These are phyloP conservation scores for Tragelaphus imberbis DNA, from an alignment of 2,113 vertebrate species.

Conservation along the genomic window DNA sequence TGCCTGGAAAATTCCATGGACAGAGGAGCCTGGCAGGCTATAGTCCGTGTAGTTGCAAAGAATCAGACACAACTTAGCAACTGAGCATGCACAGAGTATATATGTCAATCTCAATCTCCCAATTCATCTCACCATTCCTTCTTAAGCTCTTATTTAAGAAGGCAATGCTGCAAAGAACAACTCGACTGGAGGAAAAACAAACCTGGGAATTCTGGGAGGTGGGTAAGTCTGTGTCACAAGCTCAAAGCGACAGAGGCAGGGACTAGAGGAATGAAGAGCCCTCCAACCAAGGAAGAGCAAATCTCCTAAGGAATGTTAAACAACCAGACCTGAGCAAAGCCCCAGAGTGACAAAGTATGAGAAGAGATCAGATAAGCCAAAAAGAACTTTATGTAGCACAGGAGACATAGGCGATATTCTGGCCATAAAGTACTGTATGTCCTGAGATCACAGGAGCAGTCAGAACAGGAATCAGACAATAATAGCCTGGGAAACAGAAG, in stretches of 20 bases:
- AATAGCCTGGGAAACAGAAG: neutral
- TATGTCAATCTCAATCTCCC: neutral
- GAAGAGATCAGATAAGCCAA: neutral
- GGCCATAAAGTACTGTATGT: neutral
- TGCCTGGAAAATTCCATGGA: neutral
- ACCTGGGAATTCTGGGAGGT: neutral
- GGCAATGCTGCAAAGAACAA: neutral
- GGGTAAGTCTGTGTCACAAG: no score
- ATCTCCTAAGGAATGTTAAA: conserved; percentile 6
- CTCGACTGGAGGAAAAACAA: neutral
- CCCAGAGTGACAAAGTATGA: neutral
- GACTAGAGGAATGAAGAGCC: neutral
- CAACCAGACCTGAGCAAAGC: neutral
- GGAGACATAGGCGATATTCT: neutral
- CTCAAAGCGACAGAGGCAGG: neutral
- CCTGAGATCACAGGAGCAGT: neutral
- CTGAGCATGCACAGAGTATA: neutral
- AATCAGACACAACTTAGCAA: neutral
- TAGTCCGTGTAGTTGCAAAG: neutral
- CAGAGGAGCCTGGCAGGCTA: neutral
- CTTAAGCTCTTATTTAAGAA: neutral
- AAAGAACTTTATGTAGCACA: neutral
- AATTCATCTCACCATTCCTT: neutral
- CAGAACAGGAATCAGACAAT: neutral
- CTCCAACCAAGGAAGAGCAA: neutral